A percentile compares a stretch with the other conserved stretches of the same genome.
phyloP scores from a whole-genome alignment of 1,140 invertebrate genomes.

The Phocides pigmalion region DNA sequence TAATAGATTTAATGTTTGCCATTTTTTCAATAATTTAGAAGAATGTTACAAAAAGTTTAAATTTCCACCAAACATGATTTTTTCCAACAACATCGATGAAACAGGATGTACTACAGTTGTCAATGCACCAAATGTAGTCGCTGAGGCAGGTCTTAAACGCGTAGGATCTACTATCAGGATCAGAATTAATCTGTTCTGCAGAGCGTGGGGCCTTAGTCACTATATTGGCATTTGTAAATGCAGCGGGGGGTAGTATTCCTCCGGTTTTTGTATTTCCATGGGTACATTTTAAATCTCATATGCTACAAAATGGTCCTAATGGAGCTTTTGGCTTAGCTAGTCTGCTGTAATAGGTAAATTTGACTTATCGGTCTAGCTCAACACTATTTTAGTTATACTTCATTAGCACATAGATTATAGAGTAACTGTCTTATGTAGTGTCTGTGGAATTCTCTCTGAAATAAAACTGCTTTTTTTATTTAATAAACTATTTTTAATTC shows the following conservation, averaged over 20 bases:
- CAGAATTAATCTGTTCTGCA: conserved; percentile 19
- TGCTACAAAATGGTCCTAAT: conserved; percentile 21
- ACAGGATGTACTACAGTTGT: conserved; percentile 25
- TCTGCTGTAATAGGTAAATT: too few relatives aligned
- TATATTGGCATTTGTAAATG: conserved; percentile 25
- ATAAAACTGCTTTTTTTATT: too few relatives aligned
- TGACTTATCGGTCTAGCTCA: too few relatives aligned
- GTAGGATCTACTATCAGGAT: too few relatives aligned
- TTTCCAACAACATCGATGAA: too few relatives aligned
- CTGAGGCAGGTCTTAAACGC: conserved; percentile 18
- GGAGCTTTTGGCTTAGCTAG: conserved; percentile 31
- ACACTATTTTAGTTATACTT: too few relatives aligned
- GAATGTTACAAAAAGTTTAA: conserved; percentile 28
- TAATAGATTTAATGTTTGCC: conserved; percentile 33
- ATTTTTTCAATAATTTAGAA: conserved; percentile 35
- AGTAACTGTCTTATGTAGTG: too few relatives aligned
- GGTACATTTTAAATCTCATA: conserved; percentile 15
- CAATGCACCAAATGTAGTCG: conserved; percentile 19
- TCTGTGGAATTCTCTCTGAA: too few relatives aligned
- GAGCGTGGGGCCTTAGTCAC: conserved; percentile 26
- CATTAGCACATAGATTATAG: too few relatives aligned
- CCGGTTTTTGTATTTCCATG: conserved; percentile 28
- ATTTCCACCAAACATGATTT: conserved; percentile 25
- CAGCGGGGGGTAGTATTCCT: conserved; percentile 30
- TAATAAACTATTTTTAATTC: too few relatives aligned